Conservation (phyloP, 2,113 vertebrate species). For the Calonectris borealis region DNA sequence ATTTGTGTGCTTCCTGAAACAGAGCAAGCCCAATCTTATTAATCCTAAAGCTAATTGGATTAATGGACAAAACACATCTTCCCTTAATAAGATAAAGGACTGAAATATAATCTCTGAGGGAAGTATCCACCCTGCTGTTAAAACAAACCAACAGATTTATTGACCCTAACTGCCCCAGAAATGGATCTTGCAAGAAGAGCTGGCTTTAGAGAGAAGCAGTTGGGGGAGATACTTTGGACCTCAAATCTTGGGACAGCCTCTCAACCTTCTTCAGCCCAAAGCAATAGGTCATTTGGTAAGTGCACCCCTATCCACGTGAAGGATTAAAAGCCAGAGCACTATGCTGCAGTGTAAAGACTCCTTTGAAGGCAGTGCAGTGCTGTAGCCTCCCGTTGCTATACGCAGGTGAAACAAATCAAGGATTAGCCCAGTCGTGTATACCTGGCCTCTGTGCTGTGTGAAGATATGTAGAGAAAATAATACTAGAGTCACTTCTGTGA, state of each 20-base stretch:
- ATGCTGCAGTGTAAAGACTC: fast-evolving
- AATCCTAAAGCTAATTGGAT: conserved; percentile 23
- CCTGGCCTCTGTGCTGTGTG: not conserved
- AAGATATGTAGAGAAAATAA: not conserved
- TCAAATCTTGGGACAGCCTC: not conserved
- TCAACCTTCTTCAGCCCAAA: not conserved
- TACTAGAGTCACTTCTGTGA: not conserved
- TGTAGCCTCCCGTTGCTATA: not conserved
- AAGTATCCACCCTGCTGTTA: conserved; percentile 21
- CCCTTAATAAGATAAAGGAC: conserved; percentile 42
- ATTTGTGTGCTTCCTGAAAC: conserved; percentile 10
- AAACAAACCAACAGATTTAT: conserved; percentile 1
- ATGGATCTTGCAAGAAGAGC: not conserved
- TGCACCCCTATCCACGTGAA: not conserved
- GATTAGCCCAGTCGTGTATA: fast-evolving
- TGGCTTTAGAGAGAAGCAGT: not conserved
- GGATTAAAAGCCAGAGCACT: not conserved
- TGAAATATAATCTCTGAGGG: not conserved
- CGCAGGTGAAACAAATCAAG: not conserved
- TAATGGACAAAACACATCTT: conserved; percentile 63
- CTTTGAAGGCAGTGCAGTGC: not conserved
- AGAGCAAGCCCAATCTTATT: not conserved
- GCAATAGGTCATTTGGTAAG: not conserved
- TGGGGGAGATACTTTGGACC: not conserved
- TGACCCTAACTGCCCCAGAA: not conserved